Evolutionary conservation across 2,797 vertebrate species (phyloP).

Genomic region (Ctenopoma multispine): DNA sequence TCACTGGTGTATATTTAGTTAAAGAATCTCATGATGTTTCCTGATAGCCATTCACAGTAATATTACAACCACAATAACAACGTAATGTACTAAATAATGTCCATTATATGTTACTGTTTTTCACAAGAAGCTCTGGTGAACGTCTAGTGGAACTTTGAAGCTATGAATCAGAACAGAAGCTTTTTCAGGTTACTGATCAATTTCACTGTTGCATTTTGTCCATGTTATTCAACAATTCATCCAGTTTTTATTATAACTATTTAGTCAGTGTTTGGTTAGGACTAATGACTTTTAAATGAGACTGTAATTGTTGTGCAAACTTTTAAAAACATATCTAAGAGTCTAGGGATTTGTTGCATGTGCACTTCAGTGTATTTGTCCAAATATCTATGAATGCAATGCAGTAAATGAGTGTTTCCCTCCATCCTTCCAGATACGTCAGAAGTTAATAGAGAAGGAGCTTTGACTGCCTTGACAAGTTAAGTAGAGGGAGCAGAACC

Average conservation of each 20-base stretch:
- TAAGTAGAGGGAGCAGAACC: constrained; percentile 82
- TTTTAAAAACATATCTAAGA: neutral
- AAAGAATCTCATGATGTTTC: constrained; percentile 13
- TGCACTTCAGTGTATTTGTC: neutral
- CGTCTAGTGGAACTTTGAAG: neutral
- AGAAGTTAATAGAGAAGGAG: constrained; percentile 78
- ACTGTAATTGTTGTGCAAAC: neutral
- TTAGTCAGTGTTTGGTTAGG: neutral
- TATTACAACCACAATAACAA: neutral
- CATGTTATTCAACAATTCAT: neutral
- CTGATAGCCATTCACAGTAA: constrained; percentile 7
- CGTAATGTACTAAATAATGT: neutral
- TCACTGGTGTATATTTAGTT: constrained; percentile 1
- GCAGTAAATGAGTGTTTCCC: constrained; percentile 43
- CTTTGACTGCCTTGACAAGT: constrained; percentile 86
- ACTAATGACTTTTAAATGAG: neutral
- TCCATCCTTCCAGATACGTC: constrained; percentile 64
- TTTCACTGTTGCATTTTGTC: neutral
- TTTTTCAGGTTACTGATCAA: constrained; percentile 2
- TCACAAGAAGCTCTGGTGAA: constrained; percentile 13
- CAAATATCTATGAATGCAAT: constrained; percentile 3
- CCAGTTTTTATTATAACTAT: neutral
- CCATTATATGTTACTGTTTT: neutral
- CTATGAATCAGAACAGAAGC: constrained; percentile 5
- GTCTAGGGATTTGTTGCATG: neutral